These are phyloP conservation scores for Drosophila mayri DNA, from an alignment of 1,140 invertebrate species.

Conservation along the genomic window DNA sequence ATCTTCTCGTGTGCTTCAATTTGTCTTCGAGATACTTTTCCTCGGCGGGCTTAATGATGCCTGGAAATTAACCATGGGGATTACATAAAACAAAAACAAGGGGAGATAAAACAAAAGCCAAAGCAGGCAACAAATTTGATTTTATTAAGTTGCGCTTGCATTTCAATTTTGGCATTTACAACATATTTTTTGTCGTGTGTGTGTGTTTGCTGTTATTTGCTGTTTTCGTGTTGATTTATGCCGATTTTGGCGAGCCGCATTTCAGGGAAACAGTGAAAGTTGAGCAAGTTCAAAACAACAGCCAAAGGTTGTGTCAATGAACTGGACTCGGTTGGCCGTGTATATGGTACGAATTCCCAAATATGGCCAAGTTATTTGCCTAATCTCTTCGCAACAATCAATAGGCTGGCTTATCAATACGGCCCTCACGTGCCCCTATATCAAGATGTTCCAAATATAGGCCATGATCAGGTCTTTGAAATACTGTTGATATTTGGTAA, in stretches of 20 bases:
- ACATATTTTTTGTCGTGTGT: constrained; percentile 48
- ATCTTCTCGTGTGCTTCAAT: constrained; percentile 64
- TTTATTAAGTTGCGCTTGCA: constrained; percentile 53
- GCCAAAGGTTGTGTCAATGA: constrained; percentile 64
- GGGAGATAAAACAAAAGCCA: constrained; percentile 34
- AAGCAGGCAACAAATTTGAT: constrained; percentile 63
- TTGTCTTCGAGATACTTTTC: constrained; percentile 48
- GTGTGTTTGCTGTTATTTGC: constrained; percentile 27
- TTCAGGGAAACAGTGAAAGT: constrained; percentile 81
- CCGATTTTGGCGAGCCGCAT: constrained; percentile 61
- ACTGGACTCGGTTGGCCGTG: constrained; percentile 15
- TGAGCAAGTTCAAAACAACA: constrained; percentile 47
- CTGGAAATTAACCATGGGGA: constrained; percentile 61
- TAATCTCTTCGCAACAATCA: constrained; percentile 22
- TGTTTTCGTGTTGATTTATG: constrained; percentile 47
- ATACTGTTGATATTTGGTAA: background rate
- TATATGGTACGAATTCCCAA: constrained; percentile 9
- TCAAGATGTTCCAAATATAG: constrained; percentile 25
- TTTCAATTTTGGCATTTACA: constrained; percentile 66
- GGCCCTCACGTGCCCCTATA: constrained; percentile 23
- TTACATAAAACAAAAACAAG: constrained; percentile 59
- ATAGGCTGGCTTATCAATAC: constrained; percentile 18
- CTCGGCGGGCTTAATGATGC: constrained; percentile 66
- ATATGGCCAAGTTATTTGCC: constrained; percentile 7
- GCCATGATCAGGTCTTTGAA: constrained; percentile 8